phyloP scores from a whole-genome alignment of 1,140 invertebrate species.

The Drosophila tropicalis region DNA sequence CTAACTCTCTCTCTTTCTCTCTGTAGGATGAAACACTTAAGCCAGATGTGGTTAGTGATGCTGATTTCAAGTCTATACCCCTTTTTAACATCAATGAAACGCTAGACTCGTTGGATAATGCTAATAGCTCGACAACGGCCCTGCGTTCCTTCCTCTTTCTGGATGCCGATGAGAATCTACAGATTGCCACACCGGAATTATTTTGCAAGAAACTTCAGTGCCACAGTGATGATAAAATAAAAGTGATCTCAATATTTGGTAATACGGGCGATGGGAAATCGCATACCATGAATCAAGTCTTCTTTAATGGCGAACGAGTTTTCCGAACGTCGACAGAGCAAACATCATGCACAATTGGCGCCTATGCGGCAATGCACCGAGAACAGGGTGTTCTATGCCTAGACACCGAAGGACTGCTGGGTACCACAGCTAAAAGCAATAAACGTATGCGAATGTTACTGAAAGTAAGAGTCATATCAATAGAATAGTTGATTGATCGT shows the following conservation, averaged over 20 bases:
- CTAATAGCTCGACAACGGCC: slow-evolving; percentile 15
- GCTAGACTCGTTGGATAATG: slow-evolving; percentile 39
- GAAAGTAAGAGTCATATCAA: slow-evolving; percentile 84
- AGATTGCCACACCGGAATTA: slow-evolving; percentile 84
- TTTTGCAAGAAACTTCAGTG: slow-evolving; percentile 85
- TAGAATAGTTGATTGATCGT: slow-evolving; percentile 13
- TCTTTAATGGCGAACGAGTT: slow-evolving; percentile 90
- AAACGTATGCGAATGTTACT: slow-evolving; percentile 89
- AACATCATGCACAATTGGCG: slow-evolving; percentile 90
- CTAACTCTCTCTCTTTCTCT: neutral
- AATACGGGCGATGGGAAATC: slow-evolving; percentile 95
- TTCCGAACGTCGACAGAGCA: slow-evolving; percentile 90
- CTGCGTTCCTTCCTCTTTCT: slow-evolving; percentile 84
- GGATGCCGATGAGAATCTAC: slow-evolving; percentile 85
- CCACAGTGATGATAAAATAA: slow-evolving; percentile 85
- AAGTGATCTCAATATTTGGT: slow-evolving; percentile 94
- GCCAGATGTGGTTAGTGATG: slow-evolving; percentile 49
- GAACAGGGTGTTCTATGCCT: slow-evolving; percentile 88
- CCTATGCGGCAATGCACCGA: slow-evolving; percentile 91
- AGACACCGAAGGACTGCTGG: slow-evolving; percentile 90
- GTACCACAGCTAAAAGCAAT: slow-evolving; percentile 87
- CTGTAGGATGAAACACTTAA: slow-evolving; percentile 58
- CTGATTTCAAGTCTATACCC: slow-evolving; percentile 65
- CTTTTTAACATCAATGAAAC: slow-evolving; percentile 46
- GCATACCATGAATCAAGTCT: slow-evolving; percentile 91